Evolutionary conservation across 2,797 vertebrate species (phyloP), one percentile per base, ranked within the genome.

Genomic region (Garrulus glandarius): DNA sequence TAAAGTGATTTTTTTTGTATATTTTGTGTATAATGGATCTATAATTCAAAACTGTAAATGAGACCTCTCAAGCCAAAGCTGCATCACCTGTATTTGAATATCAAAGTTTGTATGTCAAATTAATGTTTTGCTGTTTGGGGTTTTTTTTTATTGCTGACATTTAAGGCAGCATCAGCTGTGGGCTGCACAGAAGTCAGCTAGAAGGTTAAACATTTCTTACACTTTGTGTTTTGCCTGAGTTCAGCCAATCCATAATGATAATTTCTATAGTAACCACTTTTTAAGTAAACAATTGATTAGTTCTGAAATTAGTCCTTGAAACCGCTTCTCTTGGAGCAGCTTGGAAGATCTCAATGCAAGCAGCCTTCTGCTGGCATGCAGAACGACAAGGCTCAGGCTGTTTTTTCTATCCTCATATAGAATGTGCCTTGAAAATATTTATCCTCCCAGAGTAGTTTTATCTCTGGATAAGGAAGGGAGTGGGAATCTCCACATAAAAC

Each of bases 231-330:
- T 68, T 68, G 60, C 75, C 67, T 5, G 60, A 34, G 37, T 70
- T 60, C 67, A 64, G 27, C 56, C 46, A 47, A 75, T 43, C 75
- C 65, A 29, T 70, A 87, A 50, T 13, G 91, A 93, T 96, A 95
- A 89, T 92, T 95, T 68, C 94, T 95, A 89, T 70, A 91, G 94
- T 75, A 92, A 95, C 87, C 52, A 21, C 68, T 80, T 93, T 78
- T 87, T 24, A 91, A 92, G 84, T 77, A 94, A 96, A 93, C 81
- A 93, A 39, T 76, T 91, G 84, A 92, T 93, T 87, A 91, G 64
- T 91, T 74, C 84, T 93, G 71, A 93, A 92, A 67, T 69, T 20
- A 93, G 89, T 89, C 96, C 85, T 96, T 94, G 82, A 90, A 77
- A 75, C 3, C 1, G 41, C 61, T 93, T 75, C 53, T 87, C 19